Percentiles rank a stretch among this genome's conserved stretches.
Conservation (phyloP, 2,113 vertebrate species). For the Elephantulus edwardii region DNA sequence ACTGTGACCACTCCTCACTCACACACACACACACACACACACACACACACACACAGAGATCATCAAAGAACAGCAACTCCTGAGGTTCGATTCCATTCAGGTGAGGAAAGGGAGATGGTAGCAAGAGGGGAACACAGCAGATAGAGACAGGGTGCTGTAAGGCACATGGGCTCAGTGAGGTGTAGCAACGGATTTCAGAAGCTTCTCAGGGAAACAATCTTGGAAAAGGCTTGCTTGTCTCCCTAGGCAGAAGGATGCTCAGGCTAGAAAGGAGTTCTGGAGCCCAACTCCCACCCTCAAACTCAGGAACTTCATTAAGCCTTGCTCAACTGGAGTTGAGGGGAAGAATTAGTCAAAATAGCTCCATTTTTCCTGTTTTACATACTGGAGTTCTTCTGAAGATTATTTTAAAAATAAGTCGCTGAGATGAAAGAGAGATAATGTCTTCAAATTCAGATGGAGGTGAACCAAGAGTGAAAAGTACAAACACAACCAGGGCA, state of each 20-base stretch:
- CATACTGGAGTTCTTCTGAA: not conserved
- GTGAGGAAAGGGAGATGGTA: rapidly evolving
- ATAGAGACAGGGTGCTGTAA: not conserved
- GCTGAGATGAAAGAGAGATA: not conserved
- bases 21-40: too few relatives aligned
- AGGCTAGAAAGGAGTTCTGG: not conserved
- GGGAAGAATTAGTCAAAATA: not conserved
- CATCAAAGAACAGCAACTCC: not conserved
- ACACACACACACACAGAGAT: too few relatives aligned
- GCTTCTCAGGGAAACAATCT: not conserved
- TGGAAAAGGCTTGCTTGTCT: not conserved
- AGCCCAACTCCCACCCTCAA: not conserved
- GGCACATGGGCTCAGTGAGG: not conserved
- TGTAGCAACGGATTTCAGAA: not conserved
- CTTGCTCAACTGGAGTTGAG: not conserved
- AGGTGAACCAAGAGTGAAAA: not conserved
- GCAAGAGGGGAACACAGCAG: not conserved
- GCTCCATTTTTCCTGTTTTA: not conserved
- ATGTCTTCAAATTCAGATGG: not conserved
- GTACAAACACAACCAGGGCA: not conserved
- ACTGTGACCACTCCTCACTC: not conserved
- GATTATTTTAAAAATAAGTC: not conserved
- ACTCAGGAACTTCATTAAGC: not conserved
- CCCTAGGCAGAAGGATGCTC: not conserved
- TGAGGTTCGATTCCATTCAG: too few relatives aligned